Evolutionary conservation across 1,140 invertebrate species (phyloP).

Genomic region (Drosophila arawakana): DNA sequence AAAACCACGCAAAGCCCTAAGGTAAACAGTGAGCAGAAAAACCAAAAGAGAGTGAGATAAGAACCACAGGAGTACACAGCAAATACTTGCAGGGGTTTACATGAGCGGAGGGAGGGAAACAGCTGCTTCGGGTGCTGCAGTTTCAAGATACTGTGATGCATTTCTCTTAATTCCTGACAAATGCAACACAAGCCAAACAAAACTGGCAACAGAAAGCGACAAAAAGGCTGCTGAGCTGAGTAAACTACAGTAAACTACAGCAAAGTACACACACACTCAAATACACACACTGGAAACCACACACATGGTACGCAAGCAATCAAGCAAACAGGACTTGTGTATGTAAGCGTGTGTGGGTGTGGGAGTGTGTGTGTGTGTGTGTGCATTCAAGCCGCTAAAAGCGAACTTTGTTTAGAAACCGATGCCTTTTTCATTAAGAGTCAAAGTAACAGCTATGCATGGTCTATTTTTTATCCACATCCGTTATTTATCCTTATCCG

Average conservation of each 20-base stretch:
- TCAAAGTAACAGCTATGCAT: background rate
- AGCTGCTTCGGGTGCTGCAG: slow-evolving; percentile 5
- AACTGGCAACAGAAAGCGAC: slow-evolving; percentile 43
- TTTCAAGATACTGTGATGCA: slow-evolving; percentile 49
- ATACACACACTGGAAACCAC: background rate
- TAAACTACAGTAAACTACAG: slow-evolving; percentile 32
- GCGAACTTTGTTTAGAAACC: slow-evolving; percentile 19
- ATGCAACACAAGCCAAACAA: slow-evolving; percentile 64
- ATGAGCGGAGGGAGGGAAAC: too few species aligned
- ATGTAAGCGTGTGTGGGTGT: background rate
- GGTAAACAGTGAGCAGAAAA: slow-evolving; percentile 56
- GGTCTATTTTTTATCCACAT: background rate
- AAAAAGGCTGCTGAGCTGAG: slow-evolving; percentile 32
- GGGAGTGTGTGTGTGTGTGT: slow-evolving; percentile 1
- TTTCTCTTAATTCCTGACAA: slow-evolving; percentile 78
- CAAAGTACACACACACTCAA: slow-evolving; percentile 13
- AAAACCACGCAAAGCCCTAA: slow-evolving; percentile 51
- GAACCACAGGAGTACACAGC: slow-evolving; percentile 13
- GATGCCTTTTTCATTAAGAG: slow-evolving; percentile 2
- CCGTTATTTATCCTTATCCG: background rate
- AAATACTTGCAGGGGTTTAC: background rate
- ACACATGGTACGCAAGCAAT: background rate
- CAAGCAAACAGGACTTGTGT: background rate
- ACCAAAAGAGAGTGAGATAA: slow-evolving; percentile 41
- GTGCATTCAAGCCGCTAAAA: slow-evolving; percentile 11